Evolutionary conservation across 2,113 vertebrate genomes (phyloP), one percentile per base, ranked within the genome.

Genomic region (Isichthys henryi): DNA sequence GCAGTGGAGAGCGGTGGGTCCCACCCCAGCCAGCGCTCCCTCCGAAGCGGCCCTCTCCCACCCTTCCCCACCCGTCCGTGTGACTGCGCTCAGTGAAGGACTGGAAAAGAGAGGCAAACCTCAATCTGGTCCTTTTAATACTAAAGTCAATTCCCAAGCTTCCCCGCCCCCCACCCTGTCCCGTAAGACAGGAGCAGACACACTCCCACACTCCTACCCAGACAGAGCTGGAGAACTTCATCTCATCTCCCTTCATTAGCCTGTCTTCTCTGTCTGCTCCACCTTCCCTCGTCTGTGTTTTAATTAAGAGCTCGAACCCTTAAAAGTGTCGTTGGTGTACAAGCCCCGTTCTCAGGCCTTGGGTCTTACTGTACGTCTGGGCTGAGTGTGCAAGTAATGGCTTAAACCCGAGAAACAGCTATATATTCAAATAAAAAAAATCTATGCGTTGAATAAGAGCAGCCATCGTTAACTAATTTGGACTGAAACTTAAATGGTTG

Each of bases 271-370:
- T 89, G 93, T 94, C 95, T 95, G 94, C 92, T 58, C 92, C 92
- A 92, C 91, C 92, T 93, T 91, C 92, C 94, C 91, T 93, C 93
- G 93, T 95, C 94, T 95, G 93, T 89, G 92, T 93, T 95, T 95
- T 96, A 96, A 95, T 95, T 94, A 96, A 95, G 95, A 94, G 93
- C 90, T 92, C 90, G 92, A 92, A 93, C 93, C 93, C 92, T 90
- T 92, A 92, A 92, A 93, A 93, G 91, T 93, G 91, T 88, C 93
- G 91, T 93, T 90, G 58, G 89, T 88, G 91, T 92, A 91, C 91
- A 93, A 93, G 89, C 48, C 53, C 88, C 84, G 39, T 84, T 89
- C 88, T 74, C 43, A 89, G 70, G 84, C 74, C 88, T 88, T 70
- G 43, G 83, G 49, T 74, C 17, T 90, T 88, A 90, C 88, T 90